Base-by-base conservation (phyloP, 2,888 invertebrate genomes). In the Caenorhabditis doughertyi region DNA sequence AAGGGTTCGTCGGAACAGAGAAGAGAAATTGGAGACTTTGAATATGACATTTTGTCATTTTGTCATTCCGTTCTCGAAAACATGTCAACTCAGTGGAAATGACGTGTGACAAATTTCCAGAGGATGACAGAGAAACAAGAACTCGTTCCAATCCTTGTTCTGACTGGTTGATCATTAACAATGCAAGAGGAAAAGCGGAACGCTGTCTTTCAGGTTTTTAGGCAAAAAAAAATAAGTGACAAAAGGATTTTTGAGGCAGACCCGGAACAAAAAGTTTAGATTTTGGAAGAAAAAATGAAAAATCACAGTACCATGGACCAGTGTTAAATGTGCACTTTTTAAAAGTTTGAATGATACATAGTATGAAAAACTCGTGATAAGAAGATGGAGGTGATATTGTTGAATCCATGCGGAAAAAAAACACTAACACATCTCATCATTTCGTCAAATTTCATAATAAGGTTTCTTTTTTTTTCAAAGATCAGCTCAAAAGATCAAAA, bases 171-270 rank as follows among this genome's bases (percentile, higher is more conserved):
- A 64, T 64, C 64, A 64, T 64, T 49, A 64, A 64, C 29, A 64
- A 64, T 64, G 64, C 64, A 64, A 29, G 21, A 49, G 47, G 44
- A 64, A 64, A 64, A 64, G 29, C 64, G 47, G 64, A 64, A 64
- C 64, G 25, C 27, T 0, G 9, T 13, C 0, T 27, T 25, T 58
- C 23, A 32, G 32, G 32, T 58, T 58, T 42, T 42, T 60, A 0
- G 8, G 60, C 8, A 23, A 60, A 18, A 18, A 3, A 18, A 47
- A 18, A 4, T n/a, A 13, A 18, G n/a, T 18, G 4, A 5, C 2
- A 18, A 4, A 13, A 42, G 5, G 42, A 13, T 42, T 42, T 42
- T 42, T 42, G 42, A 16, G 13, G 42, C n/a, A n/a, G 13, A 42
- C 42, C 42, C 9, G 42, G 42, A 42, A 42, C 13, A 42, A 42